Base-by-base conservation (phyloP, 2,888 invertebrate genomes). In the Torymus texanus region DNA sequence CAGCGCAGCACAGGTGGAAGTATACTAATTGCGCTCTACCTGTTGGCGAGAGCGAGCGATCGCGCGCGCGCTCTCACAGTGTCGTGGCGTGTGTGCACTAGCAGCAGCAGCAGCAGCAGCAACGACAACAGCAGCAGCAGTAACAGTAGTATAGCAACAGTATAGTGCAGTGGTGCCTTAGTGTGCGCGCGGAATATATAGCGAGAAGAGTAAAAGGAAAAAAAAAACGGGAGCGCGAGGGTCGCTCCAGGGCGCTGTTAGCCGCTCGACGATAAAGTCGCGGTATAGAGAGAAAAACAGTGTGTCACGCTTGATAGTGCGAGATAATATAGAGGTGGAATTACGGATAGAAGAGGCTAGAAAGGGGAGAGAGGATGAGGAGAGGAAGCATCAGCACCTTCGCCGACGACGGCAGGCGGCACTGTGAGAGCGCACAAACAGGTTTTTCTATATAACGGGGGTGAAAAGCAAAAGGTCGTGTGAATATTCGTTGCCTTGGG, bases 381-480 rank as follows among this genome's bases (percentile, higher is more conserved):
- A 86, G 89, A 79, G 89, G 89, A 62, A 88, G 88, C 56, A 85
- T 88, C 41, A 85, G 83, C 68, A 88, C 87, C 70, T 88, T 87
- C 85, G 87, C 86, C 82, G 85, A 86, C 73, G 87, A 88, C 83
- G 89, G 86, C 78, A 84, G 88, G 62, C 85, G 89, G 76, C 87
- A 84, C 82, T 88, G 89, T 89, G 80, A 88, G 89, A 24, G 41
- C 41, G 41, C 41, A 8, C 41, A 41, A 41, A 1, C 41, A 41
- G 41, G 41, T 41, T 41, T 41, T 41, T 41, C 41, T 41, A 41
- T 41, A 41, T 41, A 41, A 8, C 8, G 41, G 41, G 41, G 41
- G 41, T 41, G 41, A 41, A 5, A 8, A 41, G 41, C 41, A 41
- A 41, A 41, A 41, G 41, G 41, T 8, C 8, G 41, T 8, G 41